Evolutionary conservation across 2,888 invertebrate species (phyloP).

Genomic region (Tridacna crocea): DNA sequence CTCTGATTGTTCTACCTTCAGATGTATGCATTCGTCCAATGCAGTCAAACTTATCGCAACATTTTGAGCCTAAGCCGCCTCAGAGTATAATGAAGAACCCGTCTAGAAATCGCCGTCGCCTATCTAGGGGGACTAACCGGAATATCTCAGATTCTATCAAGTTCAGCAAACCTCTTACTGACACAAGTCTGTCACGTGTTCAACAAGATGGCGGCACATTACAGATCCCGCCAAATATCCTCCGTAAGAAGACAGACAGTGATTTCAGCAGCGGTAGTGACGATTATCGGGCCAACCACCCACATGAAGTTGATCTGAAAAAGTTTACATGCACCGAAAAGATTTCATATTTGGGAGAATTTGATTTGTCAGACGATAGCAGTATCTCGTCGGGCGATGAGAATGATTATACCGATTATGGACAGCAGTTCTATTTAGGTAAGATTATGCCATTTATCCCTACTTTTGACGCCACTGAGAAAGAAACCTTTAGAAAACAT

Average conservation of each 20-base stretch:
- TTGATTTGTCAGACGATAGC: slow-evolving; percentile 47
- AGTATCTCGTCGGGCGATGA: slow-evolving; percentile 25
- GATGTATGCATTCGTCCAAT: background rate
- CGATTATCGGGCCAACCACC: slow-evolving; percentile 20
- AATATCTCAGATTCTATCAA: background rate
- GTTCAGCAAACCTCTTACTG: background rate
- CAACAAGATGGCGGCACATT: background rate
- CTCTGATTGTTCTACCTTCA: background rate
- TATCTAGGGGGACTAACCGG: background rate
- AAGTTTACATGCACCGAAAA: slow-evolving; percentile 63
- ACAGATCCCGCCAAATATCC: slow-evolving; percentile 10
- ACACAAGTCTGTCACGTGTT: slow-evolving; percentile 26
- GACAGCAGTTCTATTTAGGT: slow-evolving; percentile 54
- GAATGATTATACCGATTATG: slow-evolving; percentile 29
- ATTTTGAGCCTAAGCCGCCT: background rate
- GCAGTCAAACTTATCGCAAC: background rate
- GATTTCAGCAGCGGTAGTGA: slow-evolving; percentile 56
- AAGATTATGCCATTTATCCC: slow-evolving; percentile 6
- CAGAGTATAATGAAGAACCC: background rate
- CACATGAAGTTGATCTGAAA: slow-evolving; percentile 38
- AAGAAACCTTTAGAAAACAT: too few relatives aligned
- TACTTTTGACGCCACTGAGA: too few relatives aligned
- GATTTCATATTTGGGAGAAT: slow-evolving; percentile 53
- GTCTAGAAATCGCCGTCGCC: background rate
- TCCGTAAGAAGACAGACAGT: slow-evolving; percentile 31